Evolutionary conservation across 2,113 vertebrate genomes (phyloP), one percentile per base, ranked within the genome.

Genomic region (Planiliza haematocheilus): DNA sequence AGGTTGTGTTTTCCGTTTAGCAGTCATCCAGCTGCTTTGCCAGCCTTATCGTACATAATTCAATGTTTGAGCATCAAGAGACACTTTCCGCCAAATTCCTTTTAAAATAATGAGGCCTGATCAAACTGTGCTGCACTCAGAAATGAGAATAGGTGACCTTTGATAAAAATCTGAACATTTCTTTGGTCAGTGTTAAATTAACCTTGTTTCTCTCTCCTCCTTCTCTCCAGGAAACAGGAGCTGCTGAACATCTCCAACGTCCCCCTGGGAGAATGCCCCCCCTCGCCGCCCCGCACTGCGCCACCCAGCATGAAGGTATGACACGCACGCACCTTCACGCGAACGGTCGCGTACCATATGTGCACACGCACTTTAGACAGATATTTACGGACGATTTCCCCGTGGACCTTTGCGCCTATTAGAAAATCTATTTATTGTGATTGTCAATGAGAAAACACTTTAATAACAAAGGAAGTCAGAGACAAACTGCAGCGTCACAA

Each of bases 241-340:
- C 89, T 96, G 89, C 92, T 97, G 89, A 96, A 93, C 91, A 95
- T 95, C 85, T 74, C 96, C 0, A 95, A 94, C 75, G 94, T 92
- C 69, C 86, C 93, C 1, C 72, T 93, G 70, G 94, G 95, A 42
- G 96, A 98, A 87, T 96, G 95, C 69, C 96, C 96, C 0, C 94
- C 96, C 11, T 97, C 97, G 0, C 97, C 97, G 0, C 97, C 97
- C 0, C 95, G 96, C 70, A 98, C 97, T 0, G 97, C 97, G 0
- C 97, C 97, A 0, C 95, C 97, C 58, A 97, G 91, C 87, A 97
- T 97, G 95, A 98, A 97, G 96, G 97, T 98, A 94, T 90, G 93
- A 74, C 34, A 61, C 61, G 14, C 41, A 34, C 56, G 45, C 57
- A 17, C 36, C 39, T 11, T 50, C 53, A 68, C 4, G 7, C 38